phyloP scores from a whole-genome alignment of 2,888 invertebrate genomes.

The Anodontia alba region DNA sequence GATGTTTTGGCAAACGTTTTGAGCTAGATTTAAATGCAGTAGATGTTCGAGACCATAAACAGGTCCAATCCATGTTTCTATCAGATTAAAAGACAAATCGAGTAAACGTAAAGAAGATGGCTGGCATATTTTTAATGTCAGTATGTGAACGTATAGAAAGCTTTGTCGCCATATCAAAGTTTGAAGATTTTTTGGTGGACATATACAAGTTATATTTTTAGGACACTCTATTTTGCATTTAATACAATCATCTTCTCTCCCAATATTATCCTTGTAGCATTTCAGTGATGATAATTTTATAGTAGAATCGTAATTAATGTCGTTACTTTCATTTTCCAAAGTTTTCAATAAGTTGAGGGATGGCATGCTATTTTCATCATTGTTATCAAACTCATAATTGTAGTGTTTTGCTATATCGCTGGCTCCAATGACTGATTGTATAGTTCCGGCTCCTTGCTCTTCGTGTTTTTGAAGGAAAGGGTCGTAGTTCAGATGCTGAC shows the following conservation, averaged over 20 bases:
- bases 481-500: slow-evolving; percentile 49
- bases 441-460: neutral
- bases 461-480: slow-evolving; percentile 35
- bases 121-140: neutral
- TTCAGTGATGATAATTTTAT: too few relatives aligned
- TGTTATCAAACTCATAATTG: too few relatives aligned
- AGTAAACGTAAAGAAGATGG: slow-evolving; percentile 4
- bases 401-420: too few relatives aligned
- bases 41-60: slow-evolving; percentile 31
- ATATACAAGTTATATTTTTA: neutral
- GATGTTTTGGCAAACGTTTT: slow-evolving; percentile 8
- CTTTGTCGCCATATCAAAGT: neutral
- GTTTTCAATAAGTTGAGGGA: too few relatives aligned
- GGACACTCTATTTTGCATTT: too few relatives aligned
- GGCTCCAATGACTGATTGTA: too few relatives aligned
- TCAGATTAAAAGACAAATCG: slow-evolving; percentile 22
- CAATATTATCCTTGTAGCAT: too few relatives aligned
- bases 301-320: too few relatives aligned
- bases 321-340: too few relatives aligned
- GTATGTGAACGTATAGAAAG: neutral
- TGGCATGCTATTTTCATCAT: too few relatives aligned
- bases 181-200: neutral
- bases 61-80: slow-evolving; percentile 18
- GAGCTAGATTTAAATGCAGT: slow-evolving; percentile 17
- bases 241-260: too few relatives aligned